These are phyloP conservation scores for Chrysaora quinquecirrha DNA, from an alignment of 30 jellyfish, hydroid and myxozoan species.

Conservation along the genomic window DNA sequence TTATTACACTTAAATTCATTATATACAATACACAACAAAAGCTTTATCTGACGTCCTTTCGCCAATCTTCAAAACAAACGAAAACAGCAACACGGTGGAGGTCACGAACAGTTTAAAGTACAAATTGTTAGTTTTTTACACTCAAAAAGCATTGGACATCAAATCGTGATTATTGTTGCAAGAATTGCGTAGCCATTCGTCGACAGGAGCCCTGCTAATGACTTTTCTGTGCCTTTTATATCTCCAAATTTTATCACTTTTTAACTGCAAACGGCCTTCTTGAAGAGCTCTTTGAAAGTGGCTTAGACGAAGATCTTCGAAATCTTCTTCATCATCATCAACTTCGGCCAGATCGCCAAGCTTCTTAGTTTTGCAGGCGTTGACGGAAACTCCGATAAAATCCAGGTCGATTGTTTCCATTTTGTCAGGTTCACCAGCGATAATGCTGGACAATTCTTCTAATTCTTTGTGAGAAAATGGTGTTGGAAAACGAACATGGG, in stretches of 20 bases:
- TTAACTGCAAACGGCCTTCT: constrained; percentile 59
- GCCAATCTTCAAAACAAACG: no score
- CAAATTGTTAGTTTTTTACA: no score
- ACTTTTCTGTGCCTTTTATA: constrained; percentile 51
- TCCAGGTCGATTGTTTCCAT: constrained; percentile 70
- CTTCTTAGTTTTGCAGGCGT: constrained; percentile 47
- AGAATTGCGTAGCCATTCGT: constrained; percentile 66
- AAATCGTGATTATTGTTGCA: constrained; percentile 31
- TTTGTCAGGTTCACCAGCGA: constrained; percentile 52
- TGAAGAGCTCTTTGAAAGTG: constrained; percentile 61
- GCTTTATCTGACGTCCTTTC: no score
- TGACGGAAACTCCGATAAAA: constrained; percentile 60
- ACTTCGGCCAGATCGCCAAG: constrained; percentile 54
- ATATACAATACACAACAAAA: no score
- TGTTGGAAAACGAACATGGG: constrained; percentile 56
- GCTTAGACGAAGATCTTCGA: constrained; percentile 23
- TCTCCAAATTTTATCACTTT: constrained; percentile 64
- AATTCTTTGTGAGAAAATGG: constrained; percentile 73
- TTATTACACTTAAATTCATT: no score
- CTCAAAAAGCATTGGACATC: no score
- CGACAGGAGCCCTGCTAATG: constrained; percentile 25
- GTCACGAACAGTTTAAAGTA: no score
- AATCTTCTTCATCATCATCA: constrained; percentile 31
- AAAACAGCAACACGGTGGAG: no score
- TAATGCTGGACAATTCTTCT: constrained; percentile 47